These are phyloP conservation scores for Synergus itoensis DNA, from an alignment of 2,888 invertebrate species.

Conservation along the genomic window DNA sequence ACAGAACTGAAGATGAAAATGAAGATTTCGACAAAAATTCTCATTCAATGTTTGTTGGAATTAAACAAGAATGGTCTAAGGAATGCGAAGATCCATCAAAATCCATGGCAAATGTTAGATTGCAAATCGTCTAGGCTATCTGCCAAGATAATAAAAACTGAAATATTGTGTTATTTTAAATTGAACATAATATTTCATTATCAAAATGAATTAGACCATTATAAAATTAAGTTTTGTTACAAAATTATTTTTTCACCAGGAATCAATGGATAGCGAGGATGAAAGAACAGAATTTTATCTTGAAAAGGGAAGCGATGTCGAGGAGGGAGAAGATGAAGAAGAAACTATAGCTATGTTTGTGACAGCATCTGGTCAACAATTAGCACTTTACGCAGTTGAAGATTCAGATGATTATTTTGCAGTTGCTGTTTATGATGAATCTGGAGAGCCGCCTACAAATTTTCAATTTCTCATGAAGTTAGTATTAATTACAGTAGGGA, in stretches of 20 bases:
- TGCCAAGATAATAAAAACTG: neutral
- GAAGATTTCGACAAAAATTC: neutral
- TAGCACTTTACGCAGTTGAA: constrained; percentile 75
- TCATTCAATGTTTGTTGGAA: constrained; percentile 11
- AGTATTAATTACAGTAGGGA: neutral
- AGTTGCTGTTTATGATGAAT: constrained; percentile 74
- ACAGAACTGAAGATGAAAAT: neutral
- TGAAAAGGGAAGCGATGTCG: constrained; percentile 45
- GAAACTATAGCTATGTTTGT: constrained; percentile 76
- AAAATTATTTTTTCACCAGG: neutral
- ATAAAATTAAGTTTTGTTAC: neutral
- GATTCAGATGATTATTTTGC: constrained; percentile 75
- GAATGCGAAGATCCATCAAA: neutral
- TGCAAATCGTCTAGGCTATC: neutral
- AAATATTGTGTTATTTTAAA: neutral
- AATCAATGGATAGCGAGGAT: constrained; percentile 5
- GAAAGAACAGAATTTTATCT: constrained; percentile 43
- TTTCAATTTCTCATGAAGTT: constrained; percentile 76
- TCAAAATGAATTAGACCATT: neutral
- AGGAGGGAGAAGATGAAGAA: constrained; percentile 67
- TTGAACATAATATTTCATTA: neutral
- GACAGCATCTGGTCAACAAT: constrained; percentile 73
- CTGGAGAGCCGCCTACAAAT: constrained; percentile 73
- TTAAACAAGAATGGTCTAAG: constrained; percentile 23
- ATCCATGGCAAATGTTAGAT: neutral